Conservation (phyloP, 1,140 invertebrate species). For the Lineus longissimus region DNA sequence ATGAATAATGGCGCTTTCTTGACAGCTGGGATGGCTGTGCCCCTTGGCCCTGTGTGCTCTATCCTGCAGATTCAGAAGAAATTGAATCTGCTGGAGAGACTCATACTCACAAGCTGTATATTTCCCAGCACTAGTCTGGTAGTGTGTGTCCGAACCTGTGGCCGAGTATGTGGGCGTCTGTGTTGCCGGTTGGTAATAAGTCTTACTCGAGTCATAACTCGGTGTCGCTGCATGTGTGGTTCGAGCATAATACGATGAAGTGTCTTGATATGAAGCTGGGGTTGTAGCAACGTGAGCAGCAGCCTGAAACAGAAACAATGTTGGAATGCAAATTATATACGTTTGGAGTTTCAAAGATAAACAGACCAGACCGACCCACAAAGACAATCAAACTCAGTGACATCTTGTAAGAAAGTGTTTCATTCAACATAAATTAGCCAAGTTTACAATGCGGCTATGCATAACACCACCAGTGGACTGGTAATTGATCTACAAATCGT, state of each 20-base stretch:
- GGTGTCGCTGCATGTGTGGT: constrained; percentile 19
- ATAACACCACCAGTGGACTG: too few species aligned
- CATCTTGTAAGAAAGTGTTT: not conserved
- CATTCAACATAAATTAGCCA: not conserved
- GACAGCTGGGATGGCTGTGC: too few species aligned
- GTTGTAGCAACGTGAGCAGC: constrained; percentile 21
- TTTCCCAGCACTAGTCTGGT: constrained; percentile 57
- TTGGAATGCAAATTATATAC: constrained; percentile 4
- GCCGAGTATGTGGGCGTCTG: constrained; percentile 56
- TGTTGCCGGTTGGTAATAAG: constrained; percentile 47
- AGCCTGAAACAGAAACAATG: constrained; percentile 28
- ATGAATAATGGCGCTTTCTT: too few species aligned
- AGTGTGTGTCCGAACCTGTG: constrained; percentile 57
- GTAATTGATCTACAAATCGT: not conserved
- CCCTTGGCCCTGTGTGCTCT: too few species aligned
- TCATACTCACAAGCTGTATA: not conserved
- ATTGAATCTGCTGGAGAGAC: not conserved
- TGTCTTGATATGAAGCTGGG: not conserved
- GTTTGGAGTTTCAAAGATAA: not conserved
- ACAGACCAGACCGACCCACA: constrained; percentile 4
- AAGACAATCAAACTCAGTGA: too few species aligned
- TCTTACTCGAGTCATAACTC: constrained; percentile 48
- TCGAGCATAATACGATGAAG: not conserved
- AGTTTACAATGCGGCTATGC: too few species aligned
- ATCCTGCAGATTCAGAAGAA: not conserved